Percentiles rank a stretch among this genome's conserved stretches.
phyloP scores from a whole-genome alignment of 2,888 invertebrate species.

The Zaprionus lineosus region DNA sequence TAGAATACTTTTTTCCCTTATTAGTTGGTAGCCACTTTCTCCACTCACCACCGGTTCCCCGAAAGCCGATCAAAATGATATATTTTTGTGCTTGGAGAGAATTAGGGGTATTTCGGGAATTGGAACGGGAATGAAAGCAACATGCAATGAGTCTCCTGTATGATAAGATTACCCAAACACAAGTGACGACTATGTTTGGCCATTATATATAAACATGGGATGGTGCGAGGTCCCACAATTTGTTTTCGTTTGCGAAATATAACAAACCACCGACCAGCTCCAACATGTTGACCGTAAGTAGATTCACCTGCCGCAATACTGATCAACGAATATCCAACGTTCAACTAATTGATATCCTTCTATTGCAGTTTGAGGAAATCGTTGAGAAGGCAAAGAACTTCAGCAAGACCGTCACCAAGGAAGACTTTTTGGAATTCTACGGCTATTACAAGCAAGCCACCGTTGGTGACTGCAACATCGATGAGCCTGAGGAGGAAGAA shows the following conservation, averaged over 20 bases:
- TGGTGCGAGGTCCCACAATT: constrained; percentile 45
- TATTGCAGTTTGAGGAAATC: constrained; percentile 88
- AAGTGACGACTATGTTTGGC: constrained; percentile 16
- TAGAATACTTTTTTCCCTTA: background rate
- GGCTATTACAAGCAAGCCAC: constrained; percentile 92
- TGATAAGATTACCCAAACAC: constrained; percentile 47
- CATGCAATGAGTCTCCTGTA: constrained; percentile 20
- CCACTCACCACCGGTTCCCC: background rate
- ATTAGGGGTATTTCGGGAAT: background rate
- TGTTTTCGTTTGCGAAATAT: constrained; percentile 47
- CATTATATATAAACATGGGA: constrained; percentile 51
- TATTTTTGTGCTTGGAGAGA: constrained; percentile 22
- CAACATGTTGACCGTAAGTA: constrained; percentile 76
- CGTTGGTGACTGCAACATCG: constrained; percentile 91
- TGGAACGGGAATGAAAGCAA: constrained; percentile 8
- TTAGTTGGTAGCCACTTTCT: background rate
- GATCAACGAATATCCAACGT: too few relatives aligned
- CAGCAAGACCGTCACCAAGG: constrained; percentile 88
- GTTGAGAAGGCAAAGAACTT: constrained; percentile 89
- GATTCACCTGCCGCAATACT: too few relatives aligned
- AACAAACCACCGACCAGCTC: constrained; percentile 29
- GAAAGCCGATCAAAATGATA: constrained; percentile 28
- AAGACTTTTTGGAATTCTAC: constrained; percentile 91
- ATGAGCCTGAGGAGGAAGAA: constrained; percentile 92
- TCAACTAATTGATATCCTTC: too few relatives aligned